Conservation (phyloP, 2,797 vertebrate genomes). For the Liasis olivaceus region DNA sequence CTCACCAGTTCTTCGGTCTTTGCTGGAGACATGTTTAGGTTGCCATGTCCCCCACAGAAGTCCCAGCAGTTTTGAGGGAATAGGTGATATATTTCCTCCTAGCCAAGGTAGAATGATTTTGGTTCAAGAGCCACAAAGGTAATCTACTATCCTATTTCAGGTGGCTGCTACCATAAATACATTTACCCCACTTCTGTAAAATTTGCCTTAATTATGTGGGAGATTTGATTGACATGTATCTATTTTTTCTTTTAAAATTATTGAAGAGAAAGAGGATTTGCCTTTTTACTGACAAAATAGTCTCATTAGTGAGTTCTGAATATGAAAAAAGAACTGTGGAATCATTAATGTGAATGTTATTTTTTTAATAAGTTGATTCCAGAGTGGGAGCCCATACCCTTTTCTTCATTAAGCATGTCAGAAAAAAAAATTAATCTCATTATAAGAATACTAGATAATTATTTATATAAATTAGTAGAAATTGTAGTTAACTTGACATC, state of each 20-base stretch:
- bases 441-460: slow-evolving; percentile 11
- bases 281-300: background rate
- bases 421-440: slow-evolving; percentile 17
- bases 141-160: background rate
- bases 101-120: background rate
- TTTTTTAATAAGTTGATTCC: background rate
- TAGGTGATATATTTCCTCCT: no score
- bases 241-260: background rate
- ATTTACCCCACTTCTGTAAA: background rate
- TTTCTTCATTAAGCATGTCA: slow-evolving; percentile 26
- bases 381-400: background rate
- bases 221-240: background rate
- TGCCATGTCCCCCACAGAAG: no score
- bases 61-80: no score
- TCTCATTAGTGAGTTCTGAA: slow-evolving; percentile 1
- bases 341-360: background rate
- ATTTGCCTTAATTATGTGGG: background rate
- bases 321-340: background rate
- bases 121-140: background rate
- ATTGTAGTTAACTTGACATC: slow-evolving; percentile 13
- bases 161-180: background rate
- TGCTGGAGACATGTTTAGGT: no score
- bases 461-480: slow-evolving; percentile 21
- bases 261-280: background rate
- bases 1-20: no score